Evolutionary conservation across 2,113 vertebrate species (phyloP), one percentile per base, ranked within the genome.

Genomic region (Microtus pennsylvanicus): DNA sequence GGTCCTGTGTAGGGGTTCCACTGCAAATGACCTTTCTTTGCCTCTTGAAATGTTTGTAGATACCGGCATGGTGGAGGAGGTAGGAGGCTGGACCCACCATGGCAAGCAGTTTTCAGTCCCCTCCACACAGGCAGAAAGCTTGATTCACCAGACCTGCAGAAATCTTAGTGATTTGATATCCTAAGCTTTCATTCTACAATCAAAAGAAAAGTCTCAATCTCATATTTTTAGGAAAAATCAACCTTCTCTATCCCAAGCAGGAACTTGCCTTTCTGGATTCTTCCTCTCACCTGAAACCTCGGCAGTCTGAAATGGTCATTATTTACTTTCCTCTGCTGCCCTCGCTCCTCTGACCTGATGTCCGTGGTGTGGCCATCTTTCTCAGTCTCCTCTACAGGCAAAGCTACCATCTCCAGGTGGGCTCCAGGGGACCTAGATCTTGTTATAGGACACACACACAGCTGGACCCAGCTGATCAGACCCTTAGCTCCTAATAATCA

Each of bases 21-120:
- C 96, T 96, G 92, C 85, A 85, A 93, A 90, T 95, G 70, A 96
- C 90, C 97, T 94, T 94, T 92, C 94, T 95, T 96, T 94, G 80
- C 93, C 90, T 96, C 96, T 93, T 93, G 96, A 96, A 97, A 96
- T 47, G 93, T 94, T 93, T 90, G 80, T 90, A 35, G n/a, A 94
- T 69, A 88, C 90, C 2, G 50, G 38, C 9, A 8, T 5, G 13
- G 16, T 16, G 19, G 17, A 35, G 12, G 42, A 38, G 50, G 6
- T 38, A 21, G 77, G 61, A 91, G 58, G 6, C 38, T 10, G 3
- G 16, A 85, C 8, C 22, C 82, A 45, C 38, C 58, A 63, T 0
- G 9, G 81, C 22, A 26, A 10, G 14, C 24, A 12, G 38, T 10
- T 81, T 24, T 35, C 50, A 45, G 30, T 3, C 3, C 76, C 13